Percentiles rank a stretch among this genome's conserved stretches.
These are phyloP conservation scores for Ctenosaura bakeri DNA, from an alignment of 2,797 vertebrate genomes.

Conservation along the genomic window DNA sequence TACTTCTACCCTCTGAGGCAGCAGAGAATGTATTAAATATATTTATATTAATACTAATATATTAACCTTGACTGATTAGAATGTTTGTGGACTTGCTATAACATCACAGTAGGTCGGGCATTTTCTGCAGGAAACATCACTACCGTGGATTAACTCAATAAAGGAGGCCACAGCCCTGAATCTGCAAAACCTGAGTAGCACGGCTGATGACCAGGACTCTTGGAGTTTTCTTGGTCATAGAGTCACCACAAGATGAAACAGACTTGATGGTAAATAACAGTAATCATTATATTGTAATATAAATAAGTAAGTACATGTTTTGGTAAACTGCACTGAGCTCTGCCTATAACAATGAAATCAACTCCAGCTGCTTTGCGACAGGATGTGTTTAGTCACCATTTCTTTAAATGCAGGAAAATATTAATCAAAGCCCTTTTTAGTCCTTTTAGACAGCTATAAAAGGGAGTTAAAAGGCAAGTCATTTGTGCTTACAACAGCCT, in stretches of 20 bases:
- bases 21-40: too few species aligned
- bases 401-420: not conserved
- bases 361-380: not conserved
- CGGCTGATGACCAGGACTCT: too few species aligned
- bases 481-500: constrained; percentile 51
- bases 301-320: too few species aligned
- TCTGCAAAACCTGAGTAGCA: too few species aligned
- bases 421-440: not conserved
- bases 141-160: not conserved
- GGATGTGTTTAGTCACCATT: not conserved
- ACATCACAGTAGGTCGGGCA: not conserved
- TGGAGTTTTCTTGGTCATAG: too few species aligned
- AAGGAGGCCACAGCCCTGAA: too few species aligned
- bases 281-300: not conserved
- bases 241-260: too few species aligned
- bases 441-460: not conserved
- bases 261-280: too few species aligned
- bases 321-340: not conserved
- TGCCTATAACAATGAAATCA: not conserved
- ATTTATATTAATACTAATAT: too few species aligned
- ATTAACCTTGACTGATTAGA: not conserved
- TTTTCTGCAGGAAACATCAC: not conserved
- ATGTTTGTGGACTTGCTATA: not conserved
- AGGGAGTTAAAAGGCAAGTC: constrained; percentile 33
- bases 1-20: too few species aligned